Base-by-base conservation (phyloP, 2,888 invertebrate species). In the Amblyjoppa fuscipennis region DNA sequence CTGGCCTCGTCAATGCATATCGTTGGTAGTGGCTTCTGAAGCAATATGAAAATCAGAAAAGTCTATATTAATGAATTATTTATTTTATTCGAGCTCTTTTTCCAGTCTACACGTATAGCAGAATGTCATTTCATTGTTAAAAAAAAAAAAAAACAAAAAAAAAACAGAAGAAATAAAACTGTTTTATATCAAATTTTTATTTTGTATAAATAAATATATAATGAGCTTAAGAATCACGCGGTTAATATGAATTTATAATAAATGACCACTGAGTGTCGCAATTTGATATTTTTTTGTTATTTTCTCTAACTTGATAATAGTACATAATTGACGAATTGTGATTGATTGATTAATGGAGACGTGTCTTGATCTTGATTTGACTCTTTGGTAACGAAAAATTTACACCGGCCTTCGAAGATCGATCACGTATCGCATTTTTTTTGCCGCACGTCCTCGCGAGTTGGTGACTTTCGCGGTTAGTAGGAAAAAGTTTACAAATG, bases 1-100 rank as follows among this genome's bases (percentile, higher is more conserved):
- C 89, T 90, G 89, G 90, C 91, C 91, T 92, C 91, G 92, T 91
- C 90, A 91, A 91, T 91, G 88, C 91, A 90, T 88, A 88, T 87
- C 90, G 89, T 88, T 87, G 89, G 9, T 13, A 59, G 87, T 85
- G 79, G 83, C 89, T 90, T 68, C 83, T 77, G 90, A 45, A 90
- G 90, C 64, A 84, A 78, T 79, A 51, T 86, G 84, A 87, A 68
- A 78, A 69, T 38, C n/a, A 5, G 3, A 66, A 16, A 38, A 20
- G 25, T 20, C 7, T 20, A 20, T 45, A 68, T n/a, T 34, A 34
- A 64, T 34, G n/a, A 7, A 9, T n/a, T 7, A 64, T 38, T 31
- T 7, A 31, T 34, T 34, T 28, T 3, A 25, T 28, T 13, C 13
- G 4, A 16, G 45, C 16, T 49, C 3, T 4, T 16, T 49, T 49